phyloP scores from a whole-genome alignment of 2,797 vertebrate species.

The Sebastolobus alascanus region DNA sequence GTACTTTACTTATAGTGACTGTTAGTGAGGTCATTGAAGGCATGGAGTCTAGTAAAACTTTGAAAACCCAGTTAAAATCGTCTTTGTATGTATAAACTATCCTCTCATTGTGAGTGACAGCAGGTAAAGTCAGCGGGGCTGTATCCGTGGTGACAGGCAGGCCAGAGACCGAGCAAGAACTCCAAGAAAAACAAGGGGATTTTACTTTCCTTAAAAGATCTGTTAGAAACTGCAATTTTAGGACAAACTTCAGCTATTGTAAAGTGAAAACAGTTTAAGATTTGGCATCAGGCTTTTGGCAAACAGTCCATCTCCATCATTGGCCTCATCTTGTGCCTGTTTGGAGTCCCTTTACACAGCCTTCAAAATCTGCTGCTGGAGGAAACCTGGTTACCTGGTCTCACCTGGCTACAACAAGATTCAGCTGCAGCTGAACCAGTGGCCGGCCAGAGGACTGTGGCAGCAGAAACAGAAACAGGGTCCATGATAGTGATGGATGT shows the following conservation, averaged over 20 bases:
- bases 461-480: conserved; percentile 9
- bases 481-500: background rate
- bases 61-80: background rate
- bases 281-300: conserved; percentile 13
- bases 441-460: conserved; percentile 5
- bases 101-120: background rate
- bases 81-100: background rate
- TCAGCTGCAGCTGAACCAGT: conserved; percentile 33
- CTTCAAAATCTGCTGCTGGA: conserved; percentile 43
- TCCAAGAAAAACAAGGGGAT: background rate
- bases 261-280: conserved; percentile 11
- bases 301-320: conserved; percentile 24
- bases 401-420: conserved; percentile 20
- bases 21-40: background rate
- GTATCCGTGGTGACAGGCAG: background rate
- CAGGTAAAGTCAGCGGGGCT: background rate
- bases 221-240: background rate
- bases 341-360: conserved; percentile 8
- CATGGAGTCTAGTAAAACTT: background rate
- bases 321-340: conserved; percentile 35
- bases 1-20: background rate
- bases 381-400: conserved; percentile 32
- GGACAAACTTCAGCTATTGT: background rate
- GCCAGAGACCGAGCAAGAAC: conserved; percentile 9
- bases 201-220: no score